Base-by-base conservation (phyloP, 37 sponge, comb jelly and placozoan species). In the Ephydatia muelleri region DNA sequence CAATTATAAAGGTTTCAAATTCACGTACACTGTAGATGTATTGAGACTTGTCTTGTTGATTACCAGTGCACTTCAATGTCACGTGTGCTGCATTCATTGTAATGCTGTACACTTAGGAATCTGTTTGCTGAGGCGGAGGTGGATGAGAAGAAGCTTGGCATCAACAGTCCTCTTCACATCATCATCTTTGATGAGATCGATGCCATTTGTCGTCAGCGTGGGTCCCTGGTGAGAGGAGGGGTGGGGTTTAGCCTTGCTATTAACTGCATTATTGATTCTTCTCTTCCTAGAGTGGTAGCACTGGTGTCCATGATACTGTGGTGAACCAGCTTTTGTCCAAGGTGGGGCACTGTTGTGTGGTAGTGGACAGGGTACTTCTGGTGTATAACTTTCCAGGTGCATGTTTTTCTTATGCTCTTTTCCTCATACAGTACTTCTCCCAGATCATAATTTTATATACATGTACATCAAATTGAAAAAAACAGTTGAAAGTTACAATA, bases 111-210 rank as follows among this genome's bases (percentile, higher is more conserved):
- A 14, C 68, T 5, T 65, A 92, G 98, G 65, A 70, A 70, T 5
- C 68, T 98, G 83, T 98, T 98, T 82, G 89, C 86, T n/a, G 97
- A 88, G 49, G 99, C 99, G n/a, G 99, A 99, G 76, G 87, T 73
- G 36, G 99, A 99, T 74, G 94, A 99, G 90, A 97, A 88, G 86
- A 85, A 87, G 78, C 87, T 91, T 85, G 97, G 96, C 5, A 81
- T 82, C 32, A 90, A 89, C 89, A 97, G 97, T 83, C 90, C 92
- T 39, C 85, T 99, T 14, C 99, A 99, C 85, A 99, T 99, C 77
- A 99, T 99, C 74, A 99, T 99, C 72, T 97, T 99, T 92, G 99
- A 99, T 85, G 99, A 99, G 82, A 90, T 99, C 43, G 99, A 99
- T 82, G 99, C 99, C 38, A 99, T 99, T 72, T 99, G 99, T 74